These are phyloP conservation scores for Eudyptes chrysolophus DNA, from an alignment of 2,113 vertebrate genomes.

Conservation along the genomic window DNA sequence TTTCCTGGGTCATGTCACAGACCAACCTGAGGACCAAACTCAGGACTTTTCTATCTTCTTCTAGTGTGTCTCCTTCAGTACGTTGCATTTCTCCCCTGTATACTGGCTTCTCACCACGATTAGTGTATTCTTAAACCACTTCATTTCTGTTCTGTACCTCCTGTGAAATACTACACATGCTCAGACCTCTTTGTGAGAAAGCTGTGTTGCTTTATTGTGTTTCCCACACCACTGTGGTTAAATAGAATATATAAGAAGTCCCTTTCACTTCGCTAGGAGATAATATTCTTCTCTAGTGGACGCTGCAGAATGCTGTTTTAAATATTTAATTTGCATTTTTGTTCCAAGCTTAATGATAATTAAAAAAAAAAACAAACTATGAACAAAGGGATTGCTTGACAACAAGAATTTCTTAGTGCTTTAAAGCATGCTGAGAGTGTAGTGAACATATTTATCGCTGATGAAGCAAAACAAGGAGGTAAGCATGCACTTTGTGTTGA, in stretches of 20 bases:
- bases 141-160: background rate
- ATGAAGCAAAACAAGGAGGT: background rate
- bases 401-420: background rate
- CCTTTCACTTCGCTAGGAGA: background rate
- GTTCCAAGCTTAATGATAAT: background rate
- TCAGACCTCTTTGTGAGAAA: background rate
- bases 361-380: background rate
- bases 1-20: background rate
- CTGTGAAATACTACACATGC: background rate
- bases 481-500: background rate
- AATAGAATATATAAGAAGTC: background rate
- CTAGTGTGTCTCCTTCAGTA: background rate
- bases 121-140: background rate
- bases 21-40: background rate
- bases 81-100: background rate
- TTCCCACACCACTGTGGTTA: background rate
- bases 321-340: conserved; percentile 31
- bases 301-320: background rate
- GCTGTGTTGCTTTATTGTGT: background rate
- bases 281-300: background rate
- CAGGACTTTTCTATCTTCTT: background rate
- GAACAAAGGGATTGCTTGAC: background rate
- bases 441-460: accelerated
- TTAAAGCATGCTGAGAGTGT: background rate
- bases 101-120: background rate